Evolutionary conservation across 1,140 invertebrate species (phyloP).

Genomic region (Bursaphelenchus mucronatus): DNA sequence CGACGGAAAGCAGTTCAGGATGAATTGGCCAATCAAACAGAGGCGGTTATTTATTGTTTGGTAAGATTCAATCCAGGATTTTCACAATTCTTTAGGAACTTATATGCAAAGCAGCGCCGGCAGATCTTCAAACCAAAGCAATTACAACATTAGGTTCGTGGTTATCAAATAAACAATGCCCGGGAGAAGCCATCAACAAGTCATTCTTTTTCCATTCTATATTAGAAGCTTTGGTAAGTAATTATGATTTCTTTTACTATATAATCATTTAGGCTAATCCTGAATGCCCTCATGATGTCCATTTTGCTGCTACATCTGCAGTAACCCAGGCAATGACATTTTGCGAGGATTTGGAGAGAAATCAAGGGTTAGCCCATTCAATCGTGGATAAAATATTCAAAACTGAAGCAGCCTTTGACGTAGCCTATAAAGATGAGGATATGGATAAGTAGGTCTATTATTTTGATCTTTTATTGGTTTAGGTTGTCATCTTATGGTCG

Average conservation of each 20-base stretch:
- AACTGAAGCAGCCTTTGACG: slow-evolving; percentile 79
- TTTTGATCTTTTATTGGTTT: slow-evolving; percentile 25
- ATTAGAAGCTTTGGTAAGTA: slow-evolving; percentile 61
- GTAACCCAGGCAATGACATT: slow-evolving; percentile 72
- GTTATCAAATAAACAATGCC: slow-evolving; percentile 62
- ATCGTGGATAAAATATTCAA: slow-evolving; percentile 76
- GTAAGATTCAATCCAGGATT: slow-evolving; percentile 63
- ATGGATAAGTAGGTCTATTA: slow-evolving; percentile 69
- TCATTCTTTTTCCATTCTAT: slow-evolving; percentile 61
- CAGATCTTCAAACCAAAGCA: slow-evolving; percentile 57
- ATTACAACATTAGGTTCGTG: slow-evolving; percentile 64
- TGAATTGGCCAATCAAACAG: slow-evolving; percentile 68
- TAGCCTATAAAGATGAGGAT: slow-evolving; percentile 86
- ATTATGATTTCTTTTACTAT: slow-evolving; percentile 20
- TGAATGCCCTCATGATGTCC: slow-evolving; percentile 70
- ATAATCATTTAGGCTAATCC: slow-evolving; percentile 9
- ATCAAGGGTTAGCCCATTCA: slow-evolving; percentile 70
- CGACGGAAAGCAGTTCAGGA: slow-evolving; percentile 75
- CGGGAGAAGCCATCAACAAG: slow-evolving; percentile 59
- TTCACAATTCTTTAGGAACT: slow-evolving; percentile 14
- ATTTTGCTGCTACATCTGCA: slow-evolving; percentile 84
- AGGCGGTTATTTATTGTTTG: slow-evolving; percentile 70
- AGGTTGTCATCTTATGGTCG: slow-evolving; percentile 70
- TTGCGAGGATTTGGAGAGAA: slow-evolving; percentile 68
- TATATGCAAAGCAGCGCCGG: slow-evolving; percentile 46